Evolutionary conservation across 1,140 invertebrate genomes (phyloP).

Genomic region (Delia radicum): DNA sequence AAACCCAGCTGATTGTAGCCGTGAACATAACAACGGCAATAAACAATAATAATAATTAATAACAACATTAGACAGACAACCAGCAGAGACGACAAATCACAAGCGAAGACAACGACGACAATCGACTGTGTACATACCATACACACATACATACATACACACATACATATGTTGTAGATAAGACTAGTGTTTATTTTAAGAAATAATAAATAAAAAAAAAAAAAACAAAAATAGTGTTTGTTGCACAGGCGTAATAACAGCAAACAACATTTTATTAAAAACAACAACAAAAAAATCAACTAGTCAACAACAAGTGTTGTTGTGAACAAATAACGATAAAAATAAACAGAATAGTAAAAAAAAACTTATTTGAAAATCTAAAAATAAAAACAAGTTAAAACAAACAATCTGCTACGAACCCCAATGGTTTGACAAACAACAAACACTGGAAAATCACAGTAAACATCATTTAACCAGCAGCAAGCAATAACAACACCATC

Average conservation of each 20-base stretch:
- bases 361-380: too few species aligned
- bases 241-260: constrained; percentile 13
- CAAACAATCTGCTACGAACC: too few species aligned
- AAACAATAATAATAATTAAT: neutral
- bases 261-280: neutral
- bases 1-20: neutral
- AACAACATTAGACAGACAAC: neutral
- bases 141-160: too few species aligned
- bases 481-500: neutral
- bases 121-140: neutral
- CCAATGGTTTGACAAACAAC: neutral
- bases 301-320: neutral
- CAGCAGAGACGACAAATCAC: neutral
- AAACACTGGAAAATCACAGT: neutral
- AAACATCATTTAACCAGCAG: neutral
- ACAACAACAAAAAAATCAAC: neutral
- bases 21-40: neutral
- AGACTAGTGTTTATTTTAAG: neutral
- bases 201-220: constrained; percentile 3
- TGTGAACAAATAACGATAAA: neutral
- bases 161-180: neutral
- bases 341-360: neutral
- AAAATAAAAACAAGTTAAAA: neutral
- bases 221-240: constrained; percentile 8
- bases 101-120: neutral